These are phyloP conservation scores for Dendrocincla tyrannina DNA, from an alignment of 2,797 vertebrate species.

Conservation along the genomic window DNA sequence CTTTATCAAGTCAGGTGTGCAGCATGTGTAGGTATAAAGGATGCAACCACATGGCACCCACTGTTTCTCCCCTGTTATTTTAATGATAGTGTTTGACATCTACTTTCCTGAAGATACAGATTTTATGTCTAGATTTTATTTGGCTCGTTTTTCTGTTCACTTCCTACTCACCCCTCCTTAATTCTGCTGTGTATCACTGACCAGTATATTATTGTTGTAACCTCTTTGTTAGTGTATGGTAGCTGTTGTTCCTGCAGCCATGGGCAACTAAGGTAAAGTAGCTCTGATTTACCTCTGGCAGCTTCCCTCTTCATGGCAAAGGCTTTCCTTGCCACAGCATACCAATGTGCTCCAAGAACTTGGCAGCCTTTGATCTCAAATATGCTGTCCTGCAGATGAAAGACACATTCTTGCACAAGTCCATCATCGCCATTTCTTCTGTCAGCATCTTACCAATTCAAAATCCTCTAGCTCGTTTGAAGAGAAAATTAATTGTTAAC, in stretches of 20 bases:
- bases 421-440: background rate
- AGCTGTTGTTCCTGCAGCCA: background rate
- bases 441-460: background rate
- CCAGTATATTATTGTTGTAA: background rate
- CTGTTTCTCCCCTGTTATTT: background rate
- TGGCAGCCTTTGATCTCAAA: conserved; percentile 12
- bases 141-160: background rate
- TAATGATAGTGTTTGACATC: background rate
- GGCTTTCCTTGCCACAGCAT: background rate
- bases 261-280: background rate
- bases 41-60: background rate
- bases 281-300: background rate
- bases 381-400: background rate
- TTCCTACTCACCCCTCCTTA: background rate
- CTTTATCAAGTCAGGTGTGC: background rate
- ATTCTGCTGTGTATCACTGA: background rate
- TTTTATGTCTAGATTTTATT: background rate
- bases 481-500: background rate
- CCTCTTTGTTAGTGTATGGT: background rate
- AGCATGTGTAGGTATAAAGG: background rate
- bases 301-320: background rate
- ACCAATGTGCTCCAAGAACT: background rate
- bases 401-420: background rate
- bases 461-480: background rate
- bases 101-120: background rate